A percentile compares a stretch with the other conserved stretches of the same genome.
phyloP scores from a whole-genome alignment of 2,797 vertebrate species.

The Morus bassanus region DNA sequence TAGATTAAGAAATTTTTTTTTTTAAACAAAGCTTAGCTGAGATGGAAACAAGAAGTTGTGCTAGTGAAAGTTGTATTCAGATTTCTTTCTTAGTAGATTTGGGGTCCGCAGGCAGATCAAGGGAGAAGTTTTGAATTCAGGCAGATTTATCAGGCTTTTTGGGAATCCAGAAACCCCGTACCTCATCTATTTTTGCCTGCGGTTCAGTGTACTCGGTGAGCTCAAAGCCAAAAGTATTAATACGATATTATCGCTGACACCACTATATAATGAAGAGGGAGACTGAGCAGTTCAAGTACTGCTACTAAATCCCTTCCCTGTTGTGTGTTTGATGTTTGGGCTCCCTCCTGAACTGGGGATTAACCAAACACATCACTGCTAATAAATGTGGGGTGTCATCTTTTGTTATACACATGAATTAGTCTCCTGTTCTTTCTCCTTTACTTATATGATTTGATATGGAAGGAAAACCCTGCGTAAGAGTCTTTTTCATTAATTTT shows the following conservation, averaged over 20 bases:
- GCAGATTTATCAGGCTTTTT: not conserved
- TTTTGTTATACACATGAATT: not conserved
- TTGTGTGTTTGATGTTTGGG: not conserved
- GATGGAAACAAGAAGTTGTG: not conserved
- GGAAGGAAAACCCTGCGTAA: not conserved
- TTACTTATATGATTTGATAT: not conserved
- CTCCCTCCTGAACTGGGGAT: constrained; percentile 40
- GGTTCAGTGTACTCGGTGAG: not conserved
- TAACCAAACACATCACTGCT: not conserved
- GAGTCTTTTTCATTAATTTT: not conserved
- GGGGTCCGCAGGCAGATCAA: not conserved
- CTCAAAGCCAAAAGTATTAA: constrained; percentile 33
- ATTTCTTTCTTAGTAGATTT: not conserved
- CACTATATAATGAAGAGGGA: not conserved
- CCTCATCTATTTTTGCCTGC: constrained; percentile 27
- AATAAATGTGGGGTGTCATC: constrained; percentile 4
- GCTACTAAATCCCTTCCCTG: constrained; percentile 1
- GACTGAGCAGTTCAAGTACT: not conserved
- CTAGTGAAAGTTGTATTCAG: not conserved
- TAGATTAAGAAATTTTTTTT: not conserved
- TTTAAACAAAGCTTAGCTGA: not conserved
- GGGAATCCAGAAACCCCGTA: not conserved
- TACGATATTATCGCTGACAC: not conserved
- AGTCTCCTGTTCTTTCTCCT: not conserved
- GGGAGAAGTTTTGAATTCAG: not conserved